These are phyloP conservation scores for Porites lutea DNA, from an alignment of 64 coral and sea anemone species.

Conservation along the genomic window DNA sequence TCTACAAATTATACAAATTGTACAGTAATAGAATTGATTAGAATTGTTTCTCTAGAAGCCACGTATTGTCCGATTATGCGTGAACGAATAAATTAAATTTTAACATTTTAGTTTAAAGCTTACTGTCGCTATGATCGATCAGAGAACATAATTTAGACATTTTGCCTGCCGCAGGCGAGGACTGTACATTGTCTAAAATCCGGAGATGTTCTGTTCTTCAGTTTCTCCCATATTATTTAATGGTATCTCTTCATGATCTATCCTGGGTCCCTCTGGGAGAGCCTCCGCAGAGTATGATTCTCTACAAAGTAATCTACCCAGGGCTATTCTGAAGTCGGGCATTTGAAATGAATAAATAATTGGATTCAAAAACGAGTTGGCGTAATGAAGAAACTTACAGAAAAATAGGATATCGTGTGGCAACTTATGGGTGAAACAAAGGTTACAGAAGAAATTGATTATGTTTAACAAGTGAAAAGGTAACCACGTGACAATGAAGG, in stretches of 20 bases:
- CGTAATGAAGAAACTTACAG: slow-evolving; percentile 75
- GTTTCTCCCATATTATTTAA: neutral
- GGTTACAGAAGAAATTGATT: slow-evolving; percentile 74
- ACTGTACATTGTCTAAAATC: too few species aligned
- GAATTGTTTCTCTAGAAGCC: too few species aligned
- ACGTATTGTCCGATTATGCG: too few species aligned
- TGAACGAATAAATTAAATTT: too few species aligned
- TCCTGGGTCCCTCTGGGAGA: slow-evolving; percentile 26
- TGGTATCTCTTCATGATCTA: slow-evolving; percentile 50
- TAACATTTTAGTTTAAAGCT: too few species aligned
- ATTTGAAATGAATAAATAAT: slow-evolving; percentile 75
- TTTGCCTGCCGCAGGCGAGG: too few species aligned
- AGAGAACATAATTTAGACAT: too few species aligned
- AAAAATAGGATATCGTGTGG: slow-evolving; percentile 57
- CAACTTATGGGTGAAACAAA: slow-evolving; percentile 29
- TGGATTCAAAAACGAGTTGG: slow-evolving; percentile 75
- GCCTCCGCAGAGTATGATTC: neutral
- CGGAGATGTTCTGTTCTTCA: neutral
- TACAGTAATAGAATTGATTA: too few species aligned
- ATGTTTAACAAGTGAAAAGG: slow-evolving; percentile 77
- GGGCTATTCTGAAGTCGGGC: slow-evolving; percentile 56
- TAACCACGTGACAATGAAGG: slow-evolving; percentile 72
- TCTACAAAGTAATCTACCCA: slow-evolving; percentile 36
- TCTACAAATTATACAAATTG: too few species aligned
- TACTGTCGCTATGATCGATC: too few species aligned